phyloP scores from a whole-genome alignment of 1,140 invertebrate species.

The Drosophila sproati region DNA sequence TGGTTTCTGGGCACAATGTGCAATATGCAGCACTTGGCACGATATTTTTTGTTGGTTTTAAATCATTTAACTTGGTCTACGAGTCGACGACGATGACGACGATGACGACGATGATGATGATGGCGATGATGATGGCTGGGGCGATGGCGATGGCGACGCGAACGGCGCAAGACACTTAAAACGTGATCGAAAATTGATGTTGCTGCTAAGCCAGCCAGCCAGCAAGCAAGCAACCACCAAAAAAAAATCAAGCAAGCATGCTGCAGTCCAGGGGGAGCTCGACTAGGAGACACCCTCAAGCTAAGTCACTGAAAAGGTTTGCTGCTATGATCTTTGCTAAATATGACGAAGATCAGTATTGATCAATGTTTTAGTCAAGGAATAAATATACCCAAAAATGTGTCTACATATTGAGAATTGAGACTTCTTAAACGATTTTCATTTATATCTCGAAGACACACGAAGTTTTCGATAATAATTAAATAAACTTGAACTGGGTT shows the following conservation, averaged over 20 bases:
- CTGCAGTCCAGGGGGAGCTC: no score
- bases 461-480: no score
- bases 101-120: slow-evolving; percentile 26
- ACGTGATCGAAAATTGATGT: slow-evolving; percentile 83
- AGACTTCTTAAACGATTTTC: no score
- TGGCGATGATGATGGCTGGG: slow-evolving; percentile 45
- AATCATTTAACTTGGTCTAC: slow-evolving; percentile 80
- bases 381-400: no score
- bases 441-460: no score
- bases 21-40: slow-evolving; percentile 81
- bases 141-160: slow-evolving; percentile 61
- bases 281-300: no score
- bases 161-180: slow-evolving; percentile 81
- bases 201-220: slow-evolving; percentile 54
- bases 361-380: no score
- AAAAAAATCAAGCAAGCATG: slow-evolving; percentile 1
- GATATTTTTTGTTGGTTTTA: slow-evolving; percentile 82
- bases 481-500: no score
- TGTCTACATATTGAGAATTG: no score
- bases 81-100: slow-evolving; percentile 53
- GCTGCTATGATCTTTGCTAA: no score
- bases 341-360: no score
- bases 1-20: slow-evolving; percentile 44
- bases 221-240: slow-evolving; percentile 48
- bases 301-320: no score